Base-by-base conservation (phyloP, 2,888 invertebrate genomes). In the Drosophila borealis region DNA sequence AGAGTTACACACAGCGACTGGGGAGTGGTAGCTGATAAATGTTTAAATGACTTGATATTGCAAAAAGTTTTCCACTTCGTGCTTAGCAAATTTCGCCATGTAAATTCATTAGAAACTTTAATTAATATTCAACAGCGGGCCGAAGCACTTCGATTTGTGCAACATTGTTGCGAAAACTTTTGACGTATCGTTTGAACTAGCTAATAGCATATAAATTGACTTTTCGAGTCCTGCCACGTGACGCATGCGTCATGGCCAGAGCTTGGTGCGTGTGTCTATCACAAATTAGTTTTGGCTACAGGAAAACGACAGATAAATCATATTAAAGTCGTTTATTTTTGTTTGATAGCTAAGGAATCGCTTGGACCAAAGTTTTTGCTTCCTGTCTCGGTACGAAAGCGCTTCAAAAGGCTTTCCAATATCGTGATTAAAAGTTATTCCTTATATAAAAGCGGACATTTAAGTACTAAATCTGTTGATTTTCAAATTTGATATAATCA, bases 11-110 rank as follows among this genome's bases (percentile, higher is more conserved):
- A n/a, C 19, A 10, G 2, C 17, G 36, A 8, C n/a, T 54, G 29
- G 17, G 17, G 48, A 19, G 19, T 14, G 37, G 13, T 19, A 41
- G 41, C 62, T 83, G 65, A 79, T 85, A 74, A 81, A 85, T 85
- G 80, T 85, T 85, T 79, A 70, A 81, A 66, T 54, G 68, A 64
- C 70, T 64, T 54, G 34, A 48, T 70, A 70, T 70, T 83, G 61
- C 50, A 74, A 53, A 81, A 81, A 66, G 72, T 85, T 81, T 68
- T 62, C 41, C 66, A 74, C 74, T 75, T 61, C 13, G 34, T 54
- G 74, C 46, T 72, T 70, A 50, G 41, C 49, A 57, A 49, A 68
- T 33, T 60, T 53, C 33, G 17, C 34, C 46, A 68, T 80, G 64
- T 65, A 72, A 77, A 68, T 78, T 77, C 63, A 60, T 66, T 77